Base-by-base conservation (phyloP, 2,888 invertebrate genomes). In the Diaprepes abbreviatus region DNA sequence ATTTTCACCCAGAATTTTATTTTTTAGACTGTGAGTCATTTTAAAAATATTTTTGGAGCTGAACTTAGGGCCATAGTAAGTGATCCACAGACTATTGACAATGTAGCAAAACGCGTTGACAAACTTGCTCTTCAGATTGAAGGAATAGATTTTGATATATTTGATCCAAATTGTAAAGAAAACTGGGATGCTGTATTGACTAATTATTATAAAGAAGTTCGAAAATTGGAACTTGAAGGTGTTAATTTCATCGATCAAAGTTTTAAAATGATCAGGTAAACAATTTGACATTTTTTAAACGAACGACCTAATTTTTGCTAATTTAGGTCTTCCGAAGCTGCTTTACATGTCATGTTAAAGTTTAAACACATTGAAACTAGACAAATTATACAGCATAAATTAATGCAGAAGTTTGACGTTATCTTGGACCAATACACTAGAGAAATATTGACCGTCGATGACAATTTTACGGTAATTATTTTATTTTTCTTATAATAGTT, bases 151-250 rank as follows among this genome's bases (percentile, higher is more conserved):
- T 96, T 95, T 81, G 94, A 96, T 79, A 89, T 95, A 9, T 97
- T 93, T 80, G 87, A 89, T 28, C 89, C 89, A 60, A 90, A 91
- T 69, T 92, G 93, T 76, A 91, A 91, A 79, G 92, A 93, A 79
- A 92, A 93, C 79, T 97, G 97, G 96, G 92, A 93, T 71, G 92
- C 92, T 1, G 90, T 95, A 0, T 91, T 95, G 87, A 88, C 87
- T 0, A 89, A 89, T 73, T 95, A 96, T 80, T 90, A 93, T 83
- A 88, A 87, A 17, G 93, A 94, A 79, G 92, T 96, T 0, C 82
- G 85, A 0, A 86, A 86, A 72, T 85, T 96, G 28, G 96, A 97
- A 81, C 88, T 88, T 2, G 94, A 95, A 78, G 95, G 95, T 0
- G 92, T 92, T 79, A 88, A 87, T 71, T 95, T 95, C 77, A 94